Evolutionary conservation across 2,113 vertebrate species (phyloP).

Genomic region (Heliornis fulica): DNA sequence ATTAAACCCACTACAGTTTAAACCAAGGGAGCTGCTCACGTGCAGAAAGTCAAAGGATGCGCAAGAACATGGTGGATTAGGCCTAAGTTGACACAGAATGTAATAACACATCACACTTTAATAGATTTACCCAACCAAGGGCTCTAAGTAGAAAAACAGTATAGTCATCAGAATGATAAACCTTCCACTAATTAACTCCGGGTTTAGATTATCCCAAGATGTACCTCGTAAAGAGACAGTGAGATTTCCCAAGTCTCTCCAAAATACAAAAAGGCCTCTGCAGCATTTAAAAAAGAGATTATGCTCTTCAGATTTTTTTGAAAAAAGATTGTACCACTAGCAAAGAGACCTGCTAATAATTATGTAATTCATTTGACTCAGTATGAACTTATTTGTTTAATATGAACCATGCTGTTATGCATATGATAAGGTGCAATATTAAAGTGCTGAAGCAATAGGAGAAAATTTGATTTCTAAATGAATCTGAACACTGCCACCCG

Average conservation of each 20-base stretch:
- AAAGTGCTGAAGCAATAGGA: not conserved
- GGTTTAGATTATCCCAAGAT: slow-evolving; percentile 29
- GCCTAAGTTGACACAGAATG: not conserved
- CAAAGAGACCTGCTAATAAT: slow-evolving; percentile 43
- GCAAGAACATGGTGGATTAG: not conserved
- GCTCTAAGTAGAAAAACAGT: slow-evolving; percentile 7
- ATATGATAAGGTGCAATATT: slow-evolving; percentile 13
- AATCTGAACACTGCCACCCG: not conserved
- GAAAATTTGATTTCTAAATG: slow-evolving; percentile 15
- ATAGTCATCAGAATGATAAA: slow-evolving; percentile 38
- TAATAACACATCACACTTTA: not conserved
- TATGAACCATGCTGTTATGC: slow-evolving; percentile 19
- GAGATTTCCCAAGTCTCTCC: not conserved
- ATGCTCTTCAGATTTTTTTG: not conserved
- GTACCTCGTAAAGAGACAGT: slow-evolving; percentile 20
- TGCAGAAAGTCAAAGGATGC: not conserved
- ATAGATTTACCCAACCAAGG: not conserved
- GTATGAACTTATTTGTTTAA: slow-evolving; percentile 51
- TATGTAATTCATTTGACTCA: slow-evolving; percentile 26
- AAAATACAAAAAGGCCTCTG: not conserved
- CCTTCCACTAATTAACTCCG: slow-evolving; percentile 25
- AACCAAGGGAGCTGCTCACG: not conserved
- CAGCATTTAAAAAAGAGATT: slow-evolving; percentile 16
- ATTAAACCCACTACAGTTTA: not conserved
- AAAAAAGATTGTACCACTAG: not conserved